These are phyloP conservation scores for Strix occidentalis DNA, from an alignment of 2,797 vertebrate genomes.

Conservation along the genomic window DNA sequence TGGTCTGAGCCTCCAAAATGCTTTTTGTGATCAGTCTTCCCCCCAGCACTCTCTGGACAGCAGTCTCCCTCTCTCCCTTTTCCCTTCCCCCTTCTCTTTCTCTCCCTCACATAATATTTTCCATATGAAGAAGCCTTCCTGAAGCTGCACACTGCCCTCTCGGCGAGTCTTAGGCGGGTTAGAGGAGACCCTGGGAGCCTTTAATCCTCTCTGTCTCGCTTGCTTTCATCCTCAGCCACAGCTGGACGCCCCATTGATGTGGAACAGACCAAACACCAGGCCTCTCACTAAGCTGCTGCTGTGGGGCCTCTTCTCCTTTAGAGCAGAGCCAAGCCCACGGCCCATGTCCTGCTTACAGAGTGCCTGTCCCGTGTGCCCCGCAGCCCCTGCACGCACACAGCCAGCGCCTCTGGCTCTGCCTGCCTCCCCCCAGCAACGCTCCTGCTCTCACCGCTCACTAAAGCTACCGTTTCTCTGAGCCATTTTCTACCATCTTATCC, in stretches of 20 bases:
- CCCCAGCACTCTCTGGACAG: neutral
- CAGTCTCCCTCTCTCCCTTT: neutral
- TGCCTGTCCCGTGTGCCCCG: neutral
- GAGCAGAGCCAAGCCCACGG: neutral
- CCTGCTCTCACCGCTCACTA: neutral
- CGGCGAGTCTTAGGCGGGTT: constrained; percentile 52
- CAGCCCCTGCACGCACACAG: neutral
- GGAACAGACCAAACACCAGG: constrained; percentile 88
- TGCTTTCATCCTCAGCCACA: constrained; percentile 83
- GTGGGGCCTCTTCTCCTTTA: constrained; percentile 42
- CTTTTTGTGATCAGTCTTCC: neutral
- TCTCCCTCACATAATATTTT: constrained; percentile 59
- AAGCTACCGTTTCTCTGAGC: neutral
- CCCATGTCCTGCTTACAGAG: neutral
- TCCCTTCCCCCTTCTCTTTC: neutral
- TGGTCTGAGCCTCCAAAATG: neutral
- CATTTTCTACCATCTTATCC: too few relatives aligned
- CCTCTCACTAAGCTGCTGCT: constrained; percentile 69
- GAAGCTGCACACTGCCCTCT: constrained; percentile 47
- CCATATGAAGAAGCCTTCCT: constrained; percentile 60
- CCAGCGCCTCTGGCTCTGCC: neutral
- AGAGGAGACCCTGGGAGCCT: constrained; percentile 55
- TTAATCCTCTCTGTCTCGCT: constrained; percentile 45
- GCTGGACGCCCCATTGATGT: constrained; percentile 88
- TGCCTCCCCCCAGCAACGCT: neutral